These are phyloP conservation scores for Microcebus griseorufus DNA, from an alignment of 2,113 vertebrate genomes.

Conservation along the genomic window DNA sequence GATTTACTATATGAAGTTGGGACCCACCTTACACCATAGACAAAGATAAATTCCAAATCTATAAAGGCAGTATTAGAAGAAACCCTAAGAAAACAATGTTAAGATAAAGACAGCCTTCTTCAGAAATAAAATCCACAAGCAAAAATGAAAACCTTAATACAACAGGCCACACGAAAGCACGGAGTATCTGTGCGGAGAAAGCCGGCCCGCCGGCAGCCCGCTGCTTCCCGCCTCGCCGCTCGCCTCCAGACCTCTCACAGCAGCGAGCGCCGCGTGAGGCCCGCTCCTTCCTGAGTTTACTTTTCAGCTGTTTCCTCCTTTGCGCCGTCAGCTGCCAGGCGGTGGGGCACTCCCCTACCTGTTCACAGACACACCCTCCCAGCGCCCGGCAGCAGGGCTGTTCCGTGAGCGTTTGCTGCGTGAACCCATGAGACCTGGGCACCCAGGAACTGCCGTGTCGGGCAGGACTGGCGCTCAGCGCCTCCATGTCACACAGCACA, in stretches of 20 bases:
- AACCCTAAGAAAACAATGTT: not conserved
- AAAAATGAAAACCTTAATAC: not conserved
- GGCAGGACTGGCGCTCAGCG: not conserved
- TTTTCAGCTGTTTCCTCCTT: not conserved
- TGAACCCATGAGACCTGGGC: not conserved
- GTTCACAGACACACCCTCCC: not conserved
- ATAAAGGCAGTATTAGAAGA: not conserved
- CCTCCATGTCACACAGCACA: not conserved
- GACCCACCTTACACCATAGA: not conserved
- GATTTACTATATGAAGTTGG: not conserved
- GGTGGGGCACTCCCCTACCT: no score
- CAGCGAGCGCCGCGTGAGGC: not conserved
- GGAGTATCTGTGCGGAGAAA: rapidly evolving
- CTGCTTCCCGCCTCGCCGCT: rapidly evolving
- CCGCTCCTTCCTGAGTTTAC: not conserved
- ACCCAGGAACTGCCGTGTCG: rapidly evolving
- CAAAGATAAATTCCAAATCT: not conserved
- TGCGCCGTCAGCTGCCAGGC: not conserved
- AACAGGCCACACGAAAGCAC: not conserved
- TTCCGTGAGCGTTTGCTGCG: not conserved
- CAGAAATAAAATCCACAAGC: not conserved
- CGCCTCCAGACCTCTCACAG: not conserved
- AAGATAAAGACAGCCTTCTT: not conserved
- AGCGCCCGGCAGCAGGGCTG: not conserved
- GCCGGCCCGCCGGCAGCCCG: not conserved